Evolutionary conservation across 2,113 vertebrate species (phyloP), one percentile per base, ranked within the genome.

Genomic region (Marmota flaviventris): DNA sequence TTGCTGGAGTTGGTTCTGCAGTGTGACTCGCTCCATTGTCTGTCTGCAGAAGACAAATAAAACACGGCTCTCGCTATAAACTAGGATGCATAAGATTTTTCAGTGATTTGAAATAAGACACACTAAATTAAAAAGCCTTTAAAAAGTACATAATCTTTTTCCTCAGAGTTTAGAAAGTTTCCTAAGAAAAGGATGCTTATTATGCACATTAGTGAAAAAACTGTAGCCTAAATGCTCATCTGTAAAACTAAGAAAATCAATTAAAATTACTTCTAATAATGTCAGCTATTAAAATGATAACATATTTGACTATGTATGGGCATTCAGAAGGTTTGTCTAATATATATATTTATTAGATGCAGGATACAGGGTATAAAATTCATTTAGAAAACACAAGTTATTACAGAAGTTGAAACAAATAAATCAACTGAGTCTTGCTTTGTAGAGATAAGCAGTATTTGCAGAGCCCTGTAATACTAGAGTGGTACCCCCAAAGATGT

Each of bases 1-100:
- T 75, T 99, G 99, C 94, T 99, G 99, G 82, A 99, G 98, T 53
- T 99, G 99, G 63, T 99, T 99, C 98, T 99, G 99, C 16, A 99
- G 97, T 0, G 98, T 98, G 72, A 99, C 98, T 94, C 99, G 99
- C 89, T 99, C 99, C 77, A 99, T 85, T 0, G 99, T 99, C 97
- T 99, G 99, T 96, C 99, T 99, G 98, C 20, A 98, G 87, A 87
- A 96, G 97, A 96, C 97, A 91, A 95, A 4, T 77, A 73, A 78
- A 91, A 78, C 11, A 22, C 4, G 29, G 14, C 45, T 12, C n/a
- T 37, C 25, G 37, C 37, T 34, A 37, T 58, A 69, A 77, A 53
- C 56, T 5, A 73, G 73, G 25, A 85, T 12, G 39, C 10, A 1
- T 25, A 76, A 2, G 25, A 16, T 37, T 83, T 92, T 78, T 87